Conservation (phyloP, 2,888 invertebrate genomes). For the Disparrhopalites patrizii region DNA sequence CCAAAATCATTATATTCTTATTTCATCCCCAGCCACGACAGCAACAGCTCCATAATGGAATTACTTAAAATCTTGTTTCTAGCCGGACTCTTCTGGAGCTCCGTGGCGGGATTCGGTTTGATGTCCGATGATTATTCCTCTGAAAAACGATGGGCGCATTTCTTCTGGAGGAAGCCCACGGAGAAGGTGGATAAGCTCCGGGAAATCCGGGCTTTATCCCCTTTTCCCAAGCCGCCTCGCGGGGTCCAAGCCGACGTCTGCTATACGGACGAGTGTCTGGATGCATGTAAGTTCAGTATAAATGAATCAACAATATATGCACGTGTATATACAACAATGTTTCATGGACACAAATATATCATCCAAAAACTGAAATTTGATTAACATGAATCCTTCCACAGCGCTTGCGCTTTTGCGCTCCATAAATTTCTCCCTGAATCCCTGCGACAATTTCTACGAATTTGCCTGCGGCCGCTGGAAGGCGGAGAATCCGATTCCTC, state of each 20-base stretch:
- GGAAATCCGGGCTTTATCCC: constrained; percentile 11
- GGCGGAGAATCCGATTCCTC: neutral
- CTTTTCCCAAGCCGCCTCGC: neutral
- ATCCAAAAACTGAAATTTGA: too few relatives aligned
- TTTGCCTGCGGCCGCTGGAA: neutral
- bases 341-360: too few relatives aligned
- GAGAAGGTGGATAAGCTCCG: neutral
- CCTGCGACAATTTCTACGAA: neutral
- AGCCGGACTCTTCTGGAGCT: neutral
- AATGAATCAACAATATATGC: too few relatives aligned
- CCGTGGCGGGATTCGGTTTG: neutral
- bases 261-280: constrained; percentile 25
- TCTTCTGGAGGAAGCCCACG: neutral
- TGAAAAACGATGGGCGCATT: neutral
- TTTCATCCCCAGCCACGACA: too few relatives aligned
- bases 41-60: too few relatives aligned
- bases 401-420: neutral
- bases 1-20: too few relatives aligned
- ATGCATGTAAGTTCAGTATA: constrained; percentile 3
- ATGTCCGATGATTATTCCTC: neutral
- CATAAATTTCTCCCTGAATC: neutral
- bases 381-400: too few relatives aligned
- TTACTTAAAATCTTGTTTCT: too few relatives aligned
- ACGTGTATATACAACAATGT: too few relatives aligned
- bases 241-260: constrained; percentile 19